phyloP scores from a whole-genome alignment of 2,113 vertebrate species.

The Muscicapa adusta region DNA sequence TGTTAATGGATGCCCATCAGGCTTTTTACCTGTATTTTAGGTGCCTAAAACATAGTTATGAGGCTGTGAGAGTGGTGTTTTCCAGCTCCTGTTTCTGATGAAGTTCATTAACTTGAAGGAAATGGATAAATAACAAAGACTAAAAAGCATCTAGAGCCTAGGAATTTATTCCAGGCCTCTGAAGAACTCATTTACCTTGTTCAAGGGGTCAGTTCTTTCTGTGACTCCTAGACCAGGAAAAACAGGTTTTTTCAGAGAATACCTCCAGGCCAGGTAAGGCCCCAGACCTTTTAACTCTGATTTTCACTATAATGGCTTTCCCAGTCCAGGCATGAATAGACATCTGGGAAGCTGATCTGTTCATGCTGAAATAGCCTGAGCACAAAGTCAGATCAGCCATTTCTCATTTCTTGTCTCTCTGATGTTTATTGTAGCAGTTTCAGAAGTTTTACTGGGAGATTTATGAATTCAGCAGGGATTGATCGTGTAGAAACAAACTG shows the following conservation, averaged over 20 bases:
- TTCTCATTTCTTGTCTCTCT: constrained; percentile 15
- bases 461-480: background rate
- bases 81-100: background rate
- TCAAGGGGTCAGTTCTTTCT: constrained; percentile 38
- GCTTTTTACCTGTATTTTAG: background rate
- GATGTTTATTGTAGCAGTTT: background rate
- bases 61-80: background rate
- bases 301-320: constrained; percentile 39
- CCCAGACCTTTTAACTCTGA: constrained; percentile 31
- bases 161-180: constrained; percentile 2
- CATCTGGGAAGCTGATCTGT: constrained; percentile 28
- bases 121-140: background rate
- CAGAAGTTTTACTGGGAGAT: background rate
- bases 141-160: background rate
- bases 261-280: constrained; percentile 29
- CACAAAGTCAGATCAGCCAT: background rate
- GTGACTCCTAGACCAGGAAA: constrained; percentile 5
- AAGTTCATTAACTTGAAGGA: background rate
- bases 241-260: constrained; percentile 44
- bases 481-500: background rate
- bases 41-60: background rate
- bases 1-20: background rate
- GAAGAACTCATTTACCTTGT: constrained; percentile 1
- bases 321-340: constrained; percentile 25
- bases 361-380: background rate